Conservation (phyloP, 2,797 vertebrate genomes). For the Falco rusticolus region DNA sequence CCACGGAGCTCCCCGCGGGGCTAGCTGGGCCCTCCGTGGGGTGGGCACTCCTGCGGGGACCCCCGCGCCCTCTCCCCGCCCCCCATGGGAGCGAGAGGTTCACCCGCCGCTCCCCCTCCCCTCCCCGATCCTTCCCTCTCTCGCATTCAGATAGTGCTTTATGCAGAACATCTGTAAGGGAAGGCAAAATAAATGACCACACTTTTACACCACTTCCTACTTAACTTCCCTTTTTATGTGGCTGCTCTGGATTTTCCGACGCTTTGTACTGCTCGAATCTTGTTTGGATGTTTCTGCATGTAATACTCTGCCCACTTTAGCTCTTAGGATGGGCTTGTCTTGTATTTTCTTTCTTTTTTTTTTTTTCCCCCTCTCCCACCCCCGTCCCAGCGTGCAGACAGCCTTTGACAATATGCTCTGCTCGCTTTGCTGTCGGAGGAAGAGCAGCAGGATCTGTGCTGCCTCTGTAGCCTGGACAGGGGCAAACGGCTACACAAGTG, state of each 20-base stretch:
- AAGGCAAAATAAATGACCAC: slow-evolving; percentile 84
- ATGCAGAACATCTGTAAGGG: slow-evolving; percentile 85
- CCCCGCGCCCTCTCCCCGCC: background rate
- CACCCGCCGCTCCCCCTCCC: slow-evolving; percentile 71
- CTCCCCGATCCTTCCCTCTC: slow-evolving; percentile 1
- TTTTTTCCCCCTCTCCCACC: background rate
- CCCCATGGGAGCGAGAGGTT: slow-evolving; percentile 37
- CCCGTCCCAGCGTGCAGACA: background rate
- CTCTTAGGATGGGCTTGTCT: background rate
- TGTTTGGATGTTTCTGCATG: slow-evolving; percentile 64
- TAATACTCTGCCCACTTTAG: slow-evolving; percentile 60
- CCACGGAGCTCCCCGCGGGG: background rate
- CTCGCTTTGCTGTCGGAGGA: background rate
- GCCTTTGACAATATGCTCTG: background rate
- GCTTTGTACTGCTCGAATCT: slow-evolving; percentile 78
- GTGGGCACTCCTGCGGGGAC: background rate
- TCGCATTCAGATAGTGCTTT: slow-evolving; percentile 78
- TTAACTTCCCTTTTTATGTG: slow-evolving; percentile 82
- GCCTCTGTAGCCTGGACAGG: background rate
- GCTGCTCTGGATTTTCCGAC: slow-evolving; percentile 81
- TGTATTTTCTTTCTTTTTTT: background rate
- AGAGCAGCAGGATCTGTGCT: background rate
- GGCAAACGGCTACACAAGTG: slow-evolving; percentile 7
- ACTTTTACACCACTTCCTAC: slow-evolving; percentile 83
- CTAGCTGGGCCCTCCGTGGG: background rate